phyloP scores from a whole-genome alignment of 2,113 vertebrate species.

The Chaetodon auriga region DNA sequence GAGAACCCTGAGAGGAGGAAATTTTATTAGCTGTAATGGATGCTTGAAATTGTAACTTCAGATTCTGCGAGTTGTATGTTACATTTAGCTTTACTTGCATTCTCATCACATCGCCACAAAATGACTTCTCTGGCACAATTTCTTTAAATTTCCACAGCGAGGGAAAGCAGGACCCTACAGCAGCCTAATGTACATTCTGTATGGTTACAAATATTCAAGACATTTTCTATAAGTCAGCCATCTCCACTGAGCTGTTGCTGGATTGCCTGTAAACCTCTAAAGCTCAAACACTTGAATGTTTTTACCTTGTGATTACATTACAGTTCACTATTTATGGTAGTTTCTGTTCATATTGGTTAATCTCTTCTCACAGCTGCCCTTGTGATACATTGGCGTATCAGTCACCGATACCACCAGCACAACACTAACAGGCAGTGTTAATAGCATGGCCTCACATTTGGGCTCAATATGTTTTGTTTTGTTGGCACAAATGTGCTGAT shows the following conservation, averaged over 20 bases:
- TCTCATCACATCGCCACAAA: not conserved
- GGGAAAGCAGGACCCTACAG: not conserved
- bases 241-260: not conserved
- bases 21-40: slow-evolving; percentile 10
- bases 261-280: slow-evolving; percentile 7
- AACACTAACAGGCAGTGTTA: not conserved
- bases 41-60: not conserved
- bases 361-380: not conserved
- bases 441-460: slow-evolving; percentile 5
- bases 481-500: not conserved
- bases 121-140: not conserved
- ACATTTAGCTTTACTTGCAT: slow-evolving; percentile 6
- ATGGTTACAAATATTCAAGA: not conserved
- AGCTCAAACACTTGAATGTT: slow-evolving; percentile 2
- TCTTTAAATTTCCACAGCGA: not conserved
- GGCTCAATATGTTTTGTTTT: not conserved
- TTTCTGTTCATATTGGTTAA: slow-evolving; percentile 1
- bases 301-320: not conserved
- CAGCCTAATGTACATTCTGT: not conserved
- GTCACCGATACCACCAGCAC: not conserved
- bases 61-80: not conserved
- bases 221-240: not conserved
- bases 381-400: no score
- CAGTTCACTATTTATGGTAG: not conserved
- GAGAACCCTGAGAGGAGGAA: slow-evolving; percentile 5